Evolutionary conservation across 2,797 vertebrate genomes (phyloP).

Genomic region (Neoniphon sammara): DNA sequence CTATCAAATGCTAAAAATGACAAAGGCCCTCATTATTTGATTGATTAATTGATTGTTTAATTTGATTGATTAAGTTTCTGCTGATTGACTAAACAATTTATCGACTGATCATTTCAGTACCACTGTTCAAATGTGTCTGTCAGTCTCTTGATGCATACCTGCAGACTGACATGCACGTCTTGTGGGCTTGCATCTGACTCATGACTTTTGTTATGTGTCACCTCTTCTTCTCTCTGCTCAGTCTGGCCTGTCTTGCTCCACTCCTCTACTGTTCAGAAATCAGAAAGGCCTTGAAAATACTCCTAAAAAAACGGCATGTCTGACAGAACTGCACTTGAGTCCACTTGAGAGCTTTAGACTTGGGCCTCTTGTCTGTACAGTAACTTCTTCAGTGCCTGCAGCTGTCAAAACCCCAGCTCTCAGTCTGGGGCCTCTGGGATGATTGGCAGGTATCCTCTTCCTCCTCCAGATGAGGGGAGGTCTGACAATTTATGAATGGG

Average conservation of each 20-base stretch:
- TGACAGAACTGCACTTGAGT: slow-evolving; percentile 42
- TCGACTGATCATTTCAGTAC: no score
- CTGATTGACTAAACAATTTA: no score
- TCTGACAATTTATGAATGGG: slow-evolving; percentile 70
- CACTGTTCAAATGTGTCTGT: neutral
- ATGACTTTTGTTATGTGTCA: neutral
- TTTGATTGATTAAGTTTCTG: no score
- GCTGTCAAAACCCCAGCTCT: slow-evolving; percentile 57
- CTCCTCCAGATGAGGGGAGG: slow-evolving; percentile 66
- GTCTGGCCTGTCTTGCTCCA: neutral
- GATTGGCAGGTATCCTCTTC: slow-evolving; percentile 77
- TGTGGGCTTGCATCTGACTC: neutral
- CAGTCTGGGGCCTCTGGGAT: slow-evolving; percentile 54
- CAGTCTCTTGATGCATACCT: slow-evolving; percentile 10
- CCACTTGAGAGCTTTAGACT: slow-evolving; percentile 32
- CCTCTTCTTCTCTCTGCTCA: neutral
- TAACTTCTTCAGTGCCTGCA: slow-evolving; percentile 39
- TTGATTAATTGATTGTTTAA: no score
- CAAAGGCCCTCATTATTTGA: no score
- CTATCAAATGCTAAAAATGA: no score
- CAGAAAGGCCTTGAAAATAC: neutral
- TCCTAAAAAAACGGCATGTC: slow-evolving; percentile 1
- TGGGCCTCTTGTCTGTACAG: slow-evolving; percentile 37
- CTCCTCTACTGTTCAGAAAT: slow-evolving; percentile 21
- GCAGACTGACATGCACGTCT: neutral